A percentile compares a stretch with the other conserved stretches of the same genome.
These are phyloP conservation scores for Bubalus kerabau DNA, from an alignment of 2,113 vertebrate genomes.

Conservation along the genomic window DNA sequence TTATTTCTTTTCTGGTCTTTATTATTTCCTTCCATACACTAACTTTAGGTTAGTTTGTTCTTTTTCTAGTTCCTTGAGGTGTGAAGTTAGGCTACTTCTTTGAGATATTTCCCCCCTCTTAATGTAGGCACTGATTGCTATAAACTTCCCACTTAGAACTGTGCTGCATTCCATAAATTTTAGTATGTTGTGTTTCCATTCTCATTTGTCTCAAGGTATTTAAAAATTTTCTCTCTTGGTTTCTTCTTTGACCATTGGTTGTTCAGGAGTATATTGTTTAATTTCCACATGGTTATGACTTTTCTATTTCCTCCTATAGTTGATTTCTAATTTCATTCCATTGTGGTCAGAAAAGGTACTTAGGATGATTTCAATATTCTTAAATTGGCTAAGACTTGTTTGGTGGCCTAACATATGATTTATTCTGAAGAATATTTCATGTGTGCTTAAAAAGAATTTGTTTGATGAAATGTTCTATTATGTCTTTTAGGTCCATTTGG, in stretches of 20 bases:
- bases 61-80: background rate
- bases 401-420: background rate
- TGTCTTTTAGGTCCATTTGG: background rate
- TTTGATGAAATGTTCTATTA: background rate
- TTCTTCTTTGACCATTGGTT: background rate
- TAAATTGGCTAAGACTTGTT: background rate
- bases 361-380: background rate
- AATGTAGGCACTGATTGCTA: background rate
- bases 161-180: background rate
- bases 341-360: background rate
- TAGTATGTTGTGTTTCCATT: background rate
- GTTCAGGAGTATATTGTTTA: background rate
- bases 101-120: background rate
- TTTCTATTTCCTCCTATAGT: background rate
- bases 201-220: background rate
- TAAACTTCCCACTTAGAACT: background rate
- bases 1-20: background rate
- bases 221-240: background rate
- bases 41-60: background rate
- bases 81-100: background rate
- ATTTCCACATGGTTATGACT: background rate
- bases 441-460: background rate
- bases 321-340: background rate
- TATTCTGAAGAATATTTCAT: background rate
- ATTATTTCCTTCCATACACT: background rate